A percentile compares a stretch with the other conserved stretches of the same genome.
These are phyloP conservation scores for Oryzias javanicus DNA, from an alignment of 2,113 vertebrate genomes.

Conservation along the genomic window DNA sequence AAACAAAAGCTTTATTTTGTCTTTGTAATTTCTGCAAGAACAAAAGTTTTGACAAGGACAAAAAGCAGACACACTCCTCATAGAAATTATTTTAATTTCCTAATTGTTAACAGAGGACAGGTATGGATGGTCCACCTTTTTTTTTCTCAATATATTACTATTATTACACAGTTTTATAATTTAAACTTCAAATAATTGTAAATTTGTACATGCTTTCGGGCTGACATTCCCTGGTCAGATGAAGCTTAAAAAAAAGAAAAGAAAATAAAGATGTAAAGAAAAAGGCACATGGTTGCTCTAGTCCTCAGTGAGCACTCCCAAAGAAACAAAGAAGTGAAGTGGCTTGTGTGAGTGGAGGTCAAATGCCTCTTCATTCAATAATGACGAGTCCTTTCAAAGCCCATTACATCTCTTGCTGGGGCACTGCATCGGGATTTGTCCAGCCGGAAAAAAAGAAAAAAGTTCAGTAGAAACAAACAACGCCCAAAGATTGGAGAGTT, in stretches of 20 bases:
- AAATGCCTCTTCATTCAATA: slow-evolving; percentile 30
- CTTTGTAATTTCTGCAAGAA: not conserved
- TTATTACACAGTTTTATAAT: slow-evolving; percentile 70
- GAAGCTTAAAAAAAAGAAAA: slow-evolving; percentile 55
- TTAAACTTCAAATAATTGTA: slow-evolving; percentile 72
- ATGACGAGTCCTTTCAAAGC: slow-evolving; percentile 35
- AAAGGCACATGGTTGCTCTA: slow-evolving; percentile 78
- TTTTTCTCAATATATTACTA: slow-evolving; percentile 75
- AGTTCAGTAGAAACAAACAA: not conserved
- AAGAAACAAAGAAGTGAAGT: slow-evolving; percentile 51
- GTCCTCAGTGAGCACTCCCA: slow-evolving; percentile 65
- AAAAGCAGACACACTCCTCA: slow-evolving; percentile 29
- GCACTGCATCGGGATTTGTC: slow-evolving; percentile 46
- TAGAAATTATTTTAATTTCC: slow-evolving; percentile 75
- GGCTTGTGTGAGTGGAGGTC: slow-evolving; percentile 43
- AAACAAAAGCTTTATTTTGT: slow-evolving; percentile 14
- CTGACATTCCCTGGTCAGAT: slow-evolving; percentile 73
- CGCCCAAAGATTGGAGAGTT: slow-evolving; percentile 22
- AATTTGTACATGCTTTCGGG: slow-evolving; percentile 78
- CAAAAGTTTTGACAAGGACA: not conserved
- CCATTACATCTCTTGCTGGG: slow-evolving; percentile 43
- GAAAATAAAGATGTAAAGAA: slow-evolving; percentile 25
- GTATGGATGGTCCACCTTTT: slow-evolving; percentile 57
- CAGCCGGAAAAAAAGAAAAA: slow-evolving; percentile 22
- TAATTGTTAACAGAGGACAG: slow-evolving; percentile 62